Evolutionary conservation across 2,888 invertebrate species (phyloP), one percentile per base, ranked within the genome.

Genomic region (Cetonia aurata): DNA sequence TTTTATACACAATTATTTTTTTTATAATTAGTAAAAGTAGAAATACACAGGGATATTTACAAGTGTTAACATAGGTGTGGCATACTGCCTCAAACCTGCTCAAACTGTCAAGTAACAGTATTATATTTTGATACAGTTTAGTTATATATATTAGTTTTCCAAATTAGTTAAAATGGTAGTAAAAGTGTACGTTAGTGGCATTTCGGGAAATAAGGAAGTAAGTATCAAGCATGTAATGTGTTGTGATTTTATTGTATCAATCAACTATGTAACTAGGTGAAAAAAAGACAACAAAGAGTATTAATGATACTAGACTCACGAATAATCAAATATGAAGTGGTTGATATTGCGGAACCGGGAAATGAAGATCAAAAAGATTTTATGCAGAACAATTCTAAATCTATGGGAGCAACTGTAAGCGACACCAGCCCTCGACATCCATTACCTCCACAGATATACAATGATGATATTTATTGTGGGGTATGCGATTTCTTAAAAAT

Each of bases 321-420:
- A 88, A 91, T 89, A 85, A 93, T 99, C 78, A 90, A 92, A 79
- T 97, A 96, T 85, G 93, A 95, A 83, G 88, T 91, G 72, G 92
- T 99, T 81, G 99, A 99, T 85, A 97, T 99, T 80, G 94, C 98
- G 60, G 97, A 97, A 84, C 96, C 98, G 15, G 95, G 94, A 65
- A 92, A 91, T 82, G 96, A 96, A 84, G 86, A 90, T 71, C 93
- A 94, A 77, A 95, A 96, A 85, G 94, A 95, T 78, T 94, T 94
- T 81, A 97, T 99, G 96, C 94, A 96, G 85, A 91, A 89, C 80
- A 95, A 96, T 83, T 90, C 93, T 65, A 93, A 91, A 75, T 89
- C 91, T 72, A 89, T 89, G 81, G 93, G 91, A 66, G 92, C 88
- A 71, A 93, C 93, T 56, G 90, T 91, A 48, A 89, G 91, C 65